Conservation (phyloP, 2,888 invertebrate species). For the Chromoteleia sp. region DNA sequence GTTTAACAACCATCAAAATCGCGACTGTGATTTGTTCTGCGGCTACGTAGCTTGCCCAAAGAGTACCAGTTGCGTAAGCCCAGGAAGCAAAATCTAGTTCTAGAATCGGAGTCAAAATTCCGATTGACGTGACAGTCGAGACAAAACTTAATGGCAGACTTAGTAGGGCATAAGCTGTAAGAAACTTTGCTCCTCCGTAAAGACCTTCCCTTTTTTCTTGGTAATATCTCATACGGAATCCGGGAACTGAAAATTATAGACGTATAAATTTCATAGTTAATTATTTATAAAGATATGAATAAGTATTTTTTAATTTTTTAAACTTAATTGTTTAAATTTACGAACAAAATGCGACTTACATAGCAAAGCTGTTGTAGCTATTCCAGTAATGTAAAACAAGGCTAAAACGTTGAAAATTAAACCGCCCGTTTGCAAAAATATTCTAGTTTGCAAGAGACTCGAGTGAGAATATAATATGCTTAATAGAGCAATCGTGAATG, state of each 20-base stretch:
- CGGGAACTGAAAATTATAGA: conserved; percentile 88
- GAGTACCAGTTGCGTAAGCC: conserved; percentile 83
- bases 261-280: too few species aligned
- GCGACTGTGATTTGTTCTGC: conserved; percentile 94
- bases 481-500: conserved; percentile 86
- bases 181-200: conserved; percentile 93
- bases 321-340: too few species aligned
- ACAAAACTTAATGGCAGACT: conserved; percentile 93
- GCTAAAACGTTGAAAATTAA: conserved; percentile 90
- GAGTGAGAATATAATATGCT: conserved; percentile 82
- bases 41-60: conserved; percentile 94
- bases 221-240: conserved; percentile 95
- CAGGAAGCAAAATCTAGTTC: conserved; percentile 79
- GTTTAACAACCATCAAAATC: conserved; percentile 92
- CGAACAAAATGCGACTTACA: conserved; percentile 79
- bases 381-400: conserved; percentile 89
- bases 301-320: too few species aligned
- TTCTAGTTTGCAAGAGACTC: conserved; percentile 79
- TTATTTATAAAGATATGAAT: too few species aligned
- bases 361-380: conserved; percentile 81
- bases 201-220: conserved; percentile 95
- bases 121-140: conserved; percentile 89
- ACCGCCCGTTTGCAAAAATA: conserved; percentile 82
- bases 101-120: conserved; percentile 88
- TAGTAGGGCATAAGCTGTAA: conserved; percentile 92